Evolutionary conservation across 2,888 invertebrate genomes (phyloP), one percentile per base, ranked within the genome.

Genomic region (Eupithecia dodoneata): DNA sequence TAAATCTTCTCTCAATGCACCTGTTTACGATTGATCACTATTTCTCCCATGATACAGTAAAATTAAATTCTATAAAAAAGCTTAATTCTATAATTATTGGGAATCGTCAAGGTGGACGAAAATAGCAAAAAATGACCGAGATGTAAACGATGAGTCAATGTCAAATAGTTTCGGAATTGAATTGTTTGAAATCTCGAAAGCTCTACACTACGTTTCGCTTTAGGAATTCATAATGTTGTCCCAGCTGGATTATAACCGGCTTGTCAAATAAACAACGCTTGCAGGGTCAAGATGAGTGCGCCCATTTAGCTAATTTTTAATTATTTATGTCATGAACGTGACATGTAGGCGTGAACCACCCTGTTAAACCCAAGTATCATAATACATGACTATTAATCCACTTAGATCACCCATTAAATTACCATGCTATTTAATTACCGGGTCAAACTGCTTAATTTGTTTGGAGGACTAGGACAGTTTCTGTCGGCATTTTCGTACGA

Each of bases 141-240:
- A 85, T 83, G 81, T 30, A 81, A 84, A 86, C 85, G 84, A 86
- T 87, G 87, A 88, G 77, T 88, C 88, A 87, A 87, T 87, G 87
- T 88, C 87, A 87, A 85, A 88, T 87, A 84, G 84, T 84, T 85
- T 84, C 72, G 80, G 69, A 84, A 81, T 81, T 84, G 83, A 86
- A 87, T 87, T 87, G 83, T 85, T 84, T 83, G 81, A 78, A 79
- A 81, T 82, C 72, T 83, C 79, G 52, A 76, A 76, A 74, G 78
- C 79, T 59, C 41, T 69, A 69, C 30, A 47, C 45, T 49, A 63
- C 49, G 69, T 13, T 30, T 63, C 59, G 18, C 18, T n/a, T 2
- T 15, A 63, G 45, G 74, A 66, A 67, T 75, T 55, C 47, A 42
- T 70, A 73, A 73, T 67, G 18, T 73, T 30, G 59, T 67, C 59